These are phyloP conservation scores for Theocolax elegans DNA, from an alignment of 1,140 invertebrate species.

Conservation along the genomic window DNA sequence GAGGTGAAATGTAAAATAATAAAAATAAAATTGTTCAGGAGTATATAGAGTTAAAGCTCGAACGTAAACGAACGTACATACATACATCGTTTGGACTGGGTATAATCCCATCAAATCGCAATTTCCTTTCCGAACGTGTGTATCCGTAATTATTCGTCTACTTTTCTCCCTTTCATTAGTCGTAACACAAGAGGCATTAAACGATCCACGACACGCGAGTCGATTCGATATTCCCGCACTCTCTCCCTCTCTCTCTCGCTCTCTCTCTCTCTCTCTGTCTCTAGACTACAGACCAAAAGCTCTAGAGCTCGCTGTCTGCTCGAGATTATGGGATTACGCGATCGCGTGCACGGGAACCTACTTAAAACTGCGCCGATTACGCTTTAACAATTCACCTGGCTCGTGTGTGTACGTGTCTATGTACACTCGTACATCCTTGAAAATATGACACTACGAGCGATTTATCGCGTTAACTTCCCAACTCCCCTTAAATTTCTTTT, in stretches of 20 bases:
- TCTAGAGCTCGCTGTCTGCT: slow-evolving; percentile 13
- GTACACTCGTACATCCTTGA: not conserved
- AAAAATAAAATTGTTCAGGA: too few species aligned
- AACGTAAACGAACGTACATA: too few species aligned
- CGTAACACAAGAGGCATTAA: too few species aligned
- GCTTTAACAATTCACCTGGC: slow-evolving; percentile 33
- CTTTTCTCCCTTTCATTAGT: too few species aligned
- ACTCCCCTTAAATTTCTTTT: too few species aligned
- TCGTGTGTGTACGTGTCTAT: not conserved
- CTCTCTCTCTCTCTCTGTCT: not conserved
- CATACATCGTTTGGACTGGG: too few species aligned
- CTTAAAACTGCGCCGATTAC: slow-evolving; percentile 38
- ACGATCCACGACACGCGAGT: not conserved
- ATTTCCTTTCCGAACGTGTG: slow-evolving; percentile 3
- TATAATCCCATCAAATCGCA: too few species aligned
- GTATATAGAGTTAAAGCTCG: too few species aligned
- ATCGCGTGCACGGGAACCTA: slow-evolving; percentile 7
- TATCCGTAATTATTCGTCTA: too few species aligned
- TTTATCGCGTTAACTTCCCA: too few species aligned
- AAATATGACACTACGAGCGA: slow-evolving; percentile 10
- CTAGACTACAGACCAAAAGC: not conserved
- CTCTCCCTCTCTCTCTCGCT: not conserved
- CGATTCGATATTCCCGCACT: not conserved
- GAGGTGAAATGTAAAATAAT: too few species aligned
- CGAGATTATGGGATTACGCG: slow-evolving; percentile 35